These are phyloP conservation scores for Lagopus leucura DNA, from an alignment of 2,113 vertebrate species.

Conservation along the genomic window DNA sequence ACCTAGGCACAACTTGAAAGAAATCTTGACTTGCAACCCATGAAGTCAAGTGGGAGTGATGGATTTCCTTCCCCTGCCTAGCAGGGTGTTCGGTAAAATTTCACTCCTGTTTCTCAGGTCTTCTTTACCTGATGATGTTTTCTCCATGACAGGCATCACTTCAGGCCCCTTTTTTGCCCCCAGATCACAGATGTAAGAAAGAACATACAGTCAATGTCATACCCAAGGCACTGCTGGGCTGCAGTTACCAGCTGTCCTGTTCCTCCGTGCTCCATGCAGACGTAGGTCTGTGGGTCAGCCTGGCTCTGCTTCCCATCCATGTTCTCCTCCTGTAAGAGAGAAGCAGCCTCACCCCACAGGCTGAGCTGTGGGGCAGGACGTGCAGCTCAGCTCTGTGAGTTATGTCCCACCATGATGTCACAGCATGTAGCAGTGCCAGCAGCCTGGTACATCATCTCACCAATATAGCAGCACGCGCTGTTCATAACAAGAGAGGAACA, in stretches of 20 bases:
- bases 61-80: not conserved
- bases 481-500: conserved; percentile 15
- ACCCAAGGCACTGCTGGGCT: not conserved
- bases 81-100: not conserved
- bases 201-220: not conserved
- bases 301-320: not conserved
- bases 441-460: conserved; percentile 49
- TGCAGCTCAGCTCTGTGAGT: not conserved
- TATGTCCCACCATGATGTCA: conserved; percentile 39
- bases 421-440: not conserved
- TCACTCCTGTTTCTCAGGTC: fast-evolving
- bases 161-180: not conserved
- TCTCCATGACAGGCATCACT: not conserved
- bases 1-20: not conserved
- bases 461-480: conserved; percentile 46
- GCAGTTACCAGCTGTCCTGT: not conserved
- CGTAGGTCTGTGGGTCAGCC: not conserved
- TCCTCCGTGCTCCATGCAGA: fast-evolving
- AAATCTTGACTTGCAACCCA: not conserved
- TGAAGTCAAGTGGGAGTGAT: not conserved
- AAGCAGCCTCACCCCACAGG: not conserved
- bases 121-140: not conserved
- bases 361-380: fast-evolving
- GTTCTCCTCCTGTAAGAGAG: not conserved
- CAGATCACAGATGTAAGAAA: not conserved